These are phyloP conservation scores for Tenebrio molitor DNA, from an alignment of 1,140 invertebrate genomes.

Conservation along the genomic window DNA sequence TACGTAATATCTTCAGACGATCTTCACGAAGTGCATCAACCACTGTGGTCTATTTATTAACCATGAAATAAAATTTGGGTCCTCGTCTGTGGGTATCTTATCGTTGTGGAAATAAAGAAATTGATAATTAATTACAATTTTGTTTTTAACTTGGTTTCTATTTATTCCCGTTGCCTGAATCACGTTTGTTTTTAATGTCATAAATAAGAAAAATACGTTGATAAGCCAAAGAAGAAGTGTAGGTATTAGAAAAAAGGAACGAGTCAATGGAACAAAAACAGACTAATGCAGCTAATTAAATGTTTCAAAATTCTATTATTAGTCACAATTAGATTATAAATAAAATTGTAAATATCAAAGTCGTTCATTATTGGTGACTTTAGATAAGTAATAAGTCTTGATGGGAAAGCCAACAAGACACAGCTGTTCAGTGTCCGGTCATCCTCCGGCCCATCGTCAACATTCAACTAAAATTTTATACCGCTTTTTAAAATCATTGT, in stretches of 20 bases:
- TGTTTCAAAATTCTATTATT: constrained; percentile 17
- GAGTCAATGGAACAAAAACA: neutral
- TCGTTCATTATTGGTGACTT: constrained; percentile 35
- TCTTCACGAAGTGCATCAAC: too few species aligned
- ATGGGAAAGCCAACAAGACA: constrained; percentile 32
- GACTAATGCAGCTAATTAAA: too few species aligned
- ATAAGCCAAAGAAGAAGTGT: neutral
- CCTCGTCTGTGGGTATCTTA: too few species aligned
- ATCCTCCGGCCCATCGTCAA: constrained; percentile 10
- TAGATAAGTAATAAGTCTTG: constrained; percentile 35
- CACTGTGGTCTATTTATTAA: too few species aligned
- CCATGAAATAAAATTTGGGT: too few species aligned
- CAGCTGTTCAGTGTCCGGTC: constrained; percentile 31
- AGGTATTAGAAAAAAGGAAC: constrained; percentile 1
- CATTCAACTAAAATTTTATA: neutral
- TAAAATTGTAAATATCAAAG: constrained; percentile 36
- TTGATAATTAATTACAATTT: constrained; percentile 14
- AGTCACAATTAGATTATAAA: constrained; percentile 28
- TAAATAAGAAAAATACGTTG: neutral
- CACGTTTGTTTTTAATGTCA: constrained; percentile 31
- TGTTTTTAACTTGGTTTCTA: constrained; percentile 15
- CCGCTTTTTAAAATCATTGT: neutral
- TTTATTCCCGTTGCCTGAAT: constrained; percentile 14
- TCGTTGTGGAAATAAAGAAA: neutral
- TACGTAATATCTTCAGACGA: too few species aligned